Percentiles rank a stretch among this genome's conserved stretches.
Conservation (phyloP, 92 coral and sea anemone species). For the Actinostola sp. region DNA sequence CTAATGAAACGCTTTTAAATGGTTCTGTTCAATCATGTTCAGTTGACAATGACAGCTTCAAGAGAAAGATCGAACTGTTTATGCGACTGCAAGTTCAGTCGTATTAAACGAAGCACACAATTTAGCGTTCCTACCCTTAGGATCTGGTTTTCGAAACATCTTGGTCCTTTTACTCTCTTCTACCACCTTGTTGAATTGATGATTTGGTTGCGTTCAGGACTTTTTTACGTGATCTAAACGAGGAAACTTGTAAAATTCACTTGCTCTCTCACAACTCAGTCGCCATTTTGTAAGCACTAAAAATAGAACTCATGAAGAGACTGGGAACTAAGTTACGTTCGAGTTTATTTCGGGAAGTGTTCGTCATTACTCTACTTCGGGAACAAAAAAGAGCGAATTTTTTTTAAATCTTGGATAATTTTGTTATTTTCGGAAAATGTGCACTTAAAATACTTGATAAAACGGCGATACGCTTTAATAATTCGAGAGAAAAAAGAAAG, state of each 20-base stretch:
- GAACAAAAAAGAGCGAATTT: background rate
- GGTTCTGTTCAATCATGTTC: too few relatives aligned
- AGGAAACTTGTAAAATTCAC: slow-evolving; percentile 5
- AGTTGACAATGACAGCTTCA: too few relatives aligned
- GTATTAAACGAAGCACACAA: background rate
- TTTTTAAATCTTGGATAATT: too few relatives aligned
- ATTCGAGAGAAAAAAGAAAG: background rate
- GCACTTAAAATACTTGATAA: too few relatives aligned
- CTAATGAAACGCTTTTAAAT: too few relatives aligned
- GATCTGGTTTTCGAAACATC: slow-evolving; percentile 71
- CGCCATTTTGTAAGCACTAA: slow-evolving; percentile 39
- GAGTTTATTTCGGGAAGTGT: slow-evolving; percentile 9
- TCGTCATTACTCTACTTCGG: slow-evolving; percentile 20
- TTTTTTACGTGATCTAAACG: background rate
- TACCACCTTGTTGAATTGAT: background rate
- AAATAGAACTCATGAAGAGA: slow-evolving; percentile 4
- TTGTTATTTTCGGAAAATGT: too few relatives aligned
- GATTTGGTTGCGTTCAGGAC: background rate
- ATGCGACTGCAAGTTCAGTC: too few relatives aligned
- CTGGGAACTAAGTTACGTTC: slow-evolving; percentile 15
- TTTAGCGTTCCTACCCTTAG: slow-evolving; percentile 44
- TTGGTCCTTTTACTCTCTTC: background rate
- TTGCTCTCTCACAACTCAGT: slow-evolving; percentile 9
- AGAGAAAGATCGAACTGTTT: too few relatives aligned
- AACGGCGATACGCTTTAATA: too few relatives aligned